A percentile compares a stretch with the other conserved stretches of the same genome.
Conservation (phyloP, 2,113 vertebrate species). For the Notiomystis cincta region DNA sequence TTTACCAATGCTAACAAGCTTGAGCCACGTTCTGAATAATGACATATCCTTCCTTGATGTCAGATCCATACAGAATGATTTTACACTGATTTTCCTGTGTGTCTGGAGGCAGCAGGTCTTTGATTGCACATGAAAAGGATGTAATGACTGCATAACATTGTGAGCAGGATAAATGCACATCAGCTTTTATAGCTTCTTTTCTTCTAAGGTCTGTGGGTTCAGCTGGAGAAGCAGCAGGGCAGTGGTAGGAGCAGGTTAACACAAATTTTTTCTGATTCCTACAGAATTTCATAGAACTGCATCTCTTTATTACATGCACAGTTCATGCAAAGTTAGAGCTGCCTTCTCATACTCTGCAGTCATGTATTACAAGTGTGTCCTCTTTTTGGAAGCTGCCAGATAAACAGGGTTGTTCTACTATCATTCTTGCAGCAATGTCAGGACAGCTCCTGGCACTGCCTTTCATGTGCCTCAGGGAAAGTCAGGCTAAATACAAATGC, state of each 20-base stretch:
- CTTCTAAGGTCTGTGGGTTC: neutral
- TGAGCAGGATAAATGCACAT: neutral
- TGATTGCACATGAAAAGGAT: neutral
- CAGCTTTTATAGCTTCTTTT: neutral
- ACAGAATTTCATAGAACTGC: neutral
- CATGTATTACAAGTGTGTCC: neutral
- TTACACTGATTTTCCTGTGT: conserved; percentile 1
- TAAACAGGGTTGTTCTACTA: neutral
- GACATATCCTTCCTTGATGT: conserved; percentile 7
- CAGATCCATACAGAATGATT: neutral
- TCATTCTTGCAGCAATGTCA: neutral
- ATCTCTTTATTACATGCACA: neutral
- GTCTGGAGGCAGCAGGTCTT: neutral
- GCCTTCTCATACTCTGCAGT: neutral
- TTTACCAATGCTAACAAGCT: neutral
- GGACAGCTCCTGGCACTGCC: neutral
- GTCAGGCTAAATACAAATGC: neutral
- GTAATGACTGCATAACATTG: neutral
- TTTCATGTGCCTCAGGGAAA: neutral
- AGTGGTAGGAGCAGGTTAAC: neutral
- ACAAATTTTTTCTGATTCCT: neutral
- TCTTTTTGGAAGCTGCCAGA: neutral
- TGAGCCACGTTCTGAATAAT: neutral
- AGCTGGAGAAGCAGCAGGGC: neutral
- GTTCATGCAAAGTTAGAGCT: neutral